Conservation (phyloP, 2,888 invertebrate species). For the Andricus quercusramuli region DNA sequence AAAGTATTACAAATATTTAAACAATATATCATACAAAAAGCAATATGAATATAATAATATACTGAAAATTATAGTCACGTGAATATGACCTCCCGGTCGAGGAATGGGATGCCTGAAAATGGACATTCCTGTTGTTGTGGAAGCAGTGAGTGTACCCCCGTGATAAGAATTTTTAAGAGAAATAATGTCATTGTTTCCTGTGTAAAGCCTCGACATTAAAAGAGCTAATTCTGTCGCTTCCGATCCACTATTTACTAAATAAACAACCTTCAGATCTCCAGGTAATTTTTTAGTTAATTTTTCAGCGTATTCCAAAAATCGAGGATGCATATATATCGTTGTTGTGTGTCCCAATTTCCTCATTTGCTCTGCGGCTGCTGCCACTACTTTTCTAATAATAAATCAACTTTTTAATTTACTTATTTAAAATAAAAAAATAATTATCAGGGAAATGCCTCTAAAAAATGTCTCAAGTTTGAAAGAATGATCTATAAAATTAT, state of each 20-base stretch:
- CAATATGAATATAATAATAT: too few species aligned
- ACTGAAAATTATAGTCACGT: constrained; percentile 80
- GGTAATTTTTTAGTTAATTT: constrained; percentile 91
- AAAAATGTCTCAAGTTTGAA: too few species aligned
- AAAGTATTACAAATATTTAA: too few species aligned
- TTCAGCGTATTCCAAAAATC: constrained; percentile 94
- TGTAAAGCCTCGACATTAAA: constrained; percentile 91
- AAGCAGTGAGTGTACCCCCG: constrained; percentile 91
- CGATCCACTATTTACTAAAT: constrained; percentile 97
- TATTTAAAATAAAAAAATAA: neutral
- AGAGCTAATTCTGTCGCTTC: constrained; percentile 98
- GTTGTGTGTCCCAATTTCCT: constrained; percentile 94
- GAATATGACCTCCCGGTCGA: constrained; percentile 87
- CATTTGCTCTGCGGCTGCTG: constrained; percentile 89
- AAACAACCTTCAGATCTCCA: constrained; percentile 92
- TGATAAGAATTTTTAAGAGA: constrained; percentile 95
- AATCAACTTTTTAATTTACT: too few species aligned
- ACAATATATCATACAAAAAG: too few species aligned
- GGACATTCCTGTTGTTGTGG: constrained; percentile 89
- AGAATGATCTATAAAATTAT: too few species aligned
- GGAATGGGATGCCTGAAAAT: constrained; percentile 89
- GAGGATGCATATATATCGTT: constrained; percentile 93
- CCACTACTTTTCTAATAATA: constrained; percentile 87
- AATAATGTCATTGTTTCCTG: constrained; percentile 91
- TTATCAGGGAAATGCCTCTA: neutral